A percentile compares a stretch with the other conserved stretches of the same genome.
Conservation (phyloP, 2,797 vertebrate genomes). For the Sebastes taczanowskii region DNA sequence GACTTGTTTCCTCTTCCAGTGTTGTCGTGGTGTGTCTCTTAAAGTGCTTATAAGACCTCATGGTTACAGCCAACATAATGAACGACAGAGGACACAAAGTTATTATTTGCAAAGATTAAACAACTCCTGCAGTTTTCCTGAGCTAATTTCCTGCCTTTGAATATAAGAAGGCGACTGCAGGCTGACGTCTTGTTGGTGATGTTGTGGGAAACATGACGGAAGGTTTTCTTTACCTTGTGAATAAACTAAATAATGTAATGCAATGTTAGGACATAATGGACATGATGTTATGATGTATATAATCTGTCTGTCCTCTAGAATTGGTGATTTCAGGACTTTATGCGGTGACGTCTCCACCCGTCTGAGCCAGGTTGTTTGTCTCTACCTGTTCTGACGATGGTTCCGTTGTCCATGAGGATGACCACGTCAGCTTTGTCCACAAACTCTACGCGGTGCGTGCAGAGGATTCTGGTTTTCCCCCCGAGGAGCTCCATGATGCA, state of each 20-base stretch:
- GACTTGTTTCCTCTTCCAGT: no score
- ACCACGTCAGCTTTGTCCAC: conserved; percentile 88
- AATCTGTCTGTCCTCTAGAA: no score
- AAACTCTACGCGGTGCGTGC: conserved; percentile 93
- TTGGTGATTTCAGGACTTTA: no score
- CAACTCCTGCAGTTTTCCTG: no score
- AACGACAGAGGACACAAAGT: background rate
- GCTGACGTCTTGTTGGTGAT: no score
- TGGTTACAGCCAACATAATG: background rate
- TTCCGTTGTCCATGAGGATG: conserved; percentile 90
- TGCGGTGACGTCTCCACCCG: background rate
- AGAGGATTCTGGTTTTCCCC: conserved; percentile 92
- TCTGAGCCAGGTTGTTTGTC: background rate
- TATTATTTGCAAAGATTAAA: background rate
- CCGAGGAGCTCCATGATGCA: conserved; percentile 90
- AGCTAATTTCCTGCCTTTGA: background rate
- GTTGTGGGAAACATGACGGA: no score
- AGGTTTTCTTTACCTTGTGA: no score
- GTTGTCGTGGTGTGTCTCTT: background rate
- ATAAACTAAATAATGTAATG: no score
- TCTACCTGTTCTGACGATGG: conserved; percentile 87
- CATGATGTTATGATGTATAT: no score
- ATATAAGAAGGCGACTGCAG: no score
- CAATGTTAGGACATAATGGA: no score
- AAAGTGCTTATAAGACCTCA: background rate